Conservation (phyloP, 2,888 invertebrate genomes). For the Drosophila subquinaria region DNA sequence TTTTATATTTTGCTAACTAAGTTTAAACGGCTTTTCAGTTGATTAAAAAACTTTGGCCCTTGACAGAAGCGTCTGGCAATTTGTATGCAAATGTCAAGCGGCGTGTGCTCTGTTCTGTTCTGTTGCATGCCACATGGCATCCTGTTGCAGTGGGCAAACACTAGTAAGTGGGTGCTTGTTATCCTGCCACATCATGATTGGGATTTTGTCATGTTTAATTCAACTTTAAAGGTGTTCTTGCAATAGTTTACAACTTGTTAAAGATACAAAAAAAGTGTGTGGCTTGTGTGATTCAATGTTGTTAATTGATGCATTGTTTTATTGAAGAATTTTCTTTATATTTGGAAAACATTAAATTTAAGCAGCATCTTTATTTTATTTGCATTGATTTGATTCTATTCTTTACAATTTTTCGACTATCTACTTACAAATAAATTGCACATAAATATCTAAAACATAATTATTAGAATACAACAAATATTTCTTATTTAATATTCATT, state of each 20-base stretch:
- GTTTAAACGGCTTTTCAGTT: constrained; percentile 81
- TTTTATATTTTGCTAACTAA: constrained; percentile 56
- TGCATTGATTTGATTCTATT: not conserved
- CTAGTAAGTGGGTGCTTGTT: constrained; percentile 13
- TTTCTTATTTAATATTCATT: not conserved
- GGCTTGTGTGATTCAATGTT: not conserved
- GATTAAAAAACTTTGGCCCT: constrained; percentile 78
- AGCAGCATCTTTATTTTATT: not conserved
- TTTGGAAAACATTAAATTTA: not conserved
- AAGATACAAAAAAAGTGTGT: constrained; percentile 4
- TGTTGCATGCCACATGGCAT: constrained; percentile 69
- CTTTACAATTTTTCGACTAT: not conserved
- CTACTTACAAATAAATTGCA: not conserved
- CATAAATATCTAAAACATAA: not conserved
- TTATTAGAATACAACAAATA: not conserved
- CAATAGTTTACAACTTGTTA: constrained; percentile 47
- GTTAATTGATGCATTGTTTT: not conserved
- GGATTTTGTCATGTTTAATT: constrained; percentile 57
- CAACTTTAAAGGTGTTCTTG: constrained; percentile 63
- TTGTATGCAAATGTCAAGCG: constrained; percentile 76
- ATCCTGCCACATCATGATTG: constrained; percentile 48
- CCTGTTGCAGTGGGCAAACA: constrained; percentile 18
- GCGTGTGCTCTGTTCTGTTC: constrained; percentile 43
- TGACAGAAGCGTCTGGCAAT: constrained; percentile 56
- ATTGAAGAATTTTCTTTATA: not conserved